Percentiles rank a stretch among this genome's conserved stretches.
Conservation (phyloP, 2,888 invertebrate genomes). For the Clistopyga incitator region DNA sequence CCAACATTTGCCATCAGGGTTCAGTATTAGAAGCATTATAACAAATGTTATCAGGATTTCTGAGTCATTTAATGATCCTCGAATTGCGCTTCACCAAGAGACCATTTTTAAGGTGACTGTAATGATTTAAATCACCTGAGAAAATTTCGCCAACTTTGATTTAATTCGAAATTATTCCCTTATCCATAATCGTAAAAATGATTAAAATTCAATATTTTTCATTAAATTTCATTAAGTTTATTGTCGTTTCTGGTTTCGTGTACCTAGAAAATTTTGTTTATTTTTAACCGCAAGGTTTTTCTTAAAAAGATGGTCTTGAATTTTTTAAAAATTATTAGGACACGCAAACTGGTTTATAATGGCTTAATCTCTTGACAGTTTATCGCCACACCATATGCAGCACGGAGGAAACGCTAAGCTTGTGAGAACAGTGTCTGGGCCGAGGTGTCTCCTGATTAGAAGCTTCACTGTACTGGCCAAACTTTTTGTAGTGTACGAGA, state of each 20-base stretch:
- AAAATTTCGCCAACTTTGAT: too few relatives aligned
- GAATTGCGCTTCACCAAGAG: too few relatives aligned
- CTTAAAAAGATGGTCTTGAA: neutral
- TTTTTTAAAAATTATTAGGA: neutral
- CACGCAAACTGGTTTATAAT: neutral
- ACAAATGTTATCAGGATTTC: neutral
- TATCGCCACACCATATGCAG: neutral
- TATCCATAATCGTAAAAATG: too few relatives aligned
- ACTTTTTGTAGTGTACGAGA: slow-evolving; percentile 28
- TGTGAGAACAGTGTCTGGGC: slow-evolving; percentile 26
- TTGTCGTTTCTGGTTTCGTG: too few relatives aligned
- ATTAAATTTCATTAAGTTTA: too few relatives aligned
- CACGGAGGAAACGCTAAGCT: neutral
- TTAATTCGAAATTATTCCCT: too few relatives aligned
- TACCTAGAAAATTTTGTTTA: neutral
- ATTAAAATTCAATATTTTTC: too few relatives aligned
- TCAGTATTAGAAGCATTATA: neutral
- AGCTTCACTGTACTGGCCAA: slow-evolving; percentile 22
- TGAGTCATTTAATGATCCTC: too few relatives aligned
- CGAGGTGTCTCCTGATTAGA: slow-evolving; percentile 27
- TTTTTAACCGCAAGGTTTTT: neutral
- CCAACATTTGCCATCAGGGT: neutral
- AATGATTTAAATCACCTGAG: too few relatives aligned
- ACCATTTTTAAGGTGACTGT: too few relatives aligned
- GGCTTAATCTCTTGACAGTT: neutral